Base-by-base conservation (phyloP, 2,797 vertebrate species). In the Oryzias dopingdopingensis region DNA sequence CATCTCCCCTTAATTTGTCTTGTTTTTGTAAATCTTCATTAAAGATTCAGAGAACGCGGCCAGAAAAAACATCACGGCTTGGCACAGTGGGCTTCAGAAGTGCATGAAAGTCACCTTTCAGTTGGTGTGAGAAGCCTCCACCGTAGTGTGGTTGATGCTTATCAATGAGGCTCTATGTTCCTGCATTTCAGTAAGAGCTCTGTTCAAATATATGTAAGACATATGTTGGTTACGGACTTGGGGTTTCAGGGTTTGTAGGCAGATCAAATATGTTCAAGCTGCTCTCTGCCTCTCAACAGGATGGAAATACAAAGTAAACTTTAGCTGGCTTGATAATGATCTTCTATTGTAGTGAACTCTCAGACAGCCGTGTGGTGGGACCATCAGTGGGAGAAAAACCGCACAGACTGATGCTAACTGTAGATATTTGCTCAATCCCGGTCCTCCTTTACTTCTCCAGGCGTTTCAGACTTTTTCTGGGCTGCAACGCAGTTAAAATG, bases 81-180 rank as follows among this genome's bases (percentile, higher is more conserved):
- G 15, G 45, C 67, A 76, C 66, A 80, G 73, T 56, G 65, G 59
- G 70, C 76, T 66, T 81, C 58, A 61, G 61, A 77, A 14, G 48
- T 6, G 18, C 68, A 84, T 86, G 72, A 89, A 90, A 79, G 86
- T 82, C 54, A 49, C 77, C 86, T 83, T 88, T 88, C 76, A 88
- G 74, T 42, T 49, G 57, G 59, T 48, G 73, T 56, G 62, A 62
- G 60, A 62, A 73, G 62, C 52, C 49, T 56, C 58, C n/a, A 46
- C 70, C 70, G 59, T 56, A 14, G 59, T 3, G 10, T 57, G 17
- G 62, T 16, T 48, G 51, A 67, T 32, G 42, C 52, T 0, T 48
- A 72, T 90, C 82, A 91, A 89, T 85, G 78, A 74, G 44, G 48
- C 76, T 82, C 79, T 88, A 61, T 86, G 70, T 56, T 54, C 62